These are phyloP conservation scores for Halesus radiatus DNA, from an alignment of 1,140 invertebrate genomes.

Conservation along the genomic window DNA sequence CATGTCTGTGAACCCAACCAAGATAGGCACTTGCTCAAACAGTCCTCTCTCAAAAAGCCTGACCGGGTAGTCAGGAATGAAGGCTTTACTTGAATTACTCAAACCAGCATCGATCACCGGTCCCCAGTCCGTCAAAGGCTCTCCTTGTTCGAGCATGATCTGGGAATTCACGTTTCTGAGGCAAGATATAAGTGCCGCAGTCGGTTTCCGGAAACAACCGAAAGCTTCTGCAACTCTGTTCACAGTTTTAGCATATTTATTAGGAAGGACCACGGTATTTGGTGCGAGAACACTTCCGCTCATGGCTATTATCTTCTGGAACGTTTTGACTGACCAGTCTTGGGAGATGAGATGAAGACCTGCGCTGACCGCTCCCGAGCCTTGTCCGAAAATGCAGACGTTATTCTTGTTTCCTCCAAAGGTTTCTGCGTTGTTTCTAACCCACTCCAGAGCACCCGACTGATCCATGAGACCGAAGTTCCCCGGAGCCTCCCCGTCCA, in stretches of 20 bases:
- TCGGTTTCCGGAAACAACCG: constrained; percentile 76
- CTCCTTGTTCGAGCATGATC: constrained; percentile 73
- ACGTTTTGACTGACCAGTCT: constrained; percentile 73
- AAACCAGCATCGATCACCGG: constrained; percentile 81
- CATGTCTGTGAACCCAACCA: constrained; percentile 84
- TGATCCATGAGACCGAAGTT: constrained; percentile 95
- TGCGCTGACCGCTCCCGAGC: constrained; percentile 82
- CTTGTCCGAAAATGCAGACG: constrained; percentile 91
- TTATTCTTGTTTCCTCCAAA: constrained; percentile 90
- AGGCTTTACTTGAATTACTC: constrained; percentile 76
- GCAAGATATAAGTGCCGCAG: constrained; percentile 76
- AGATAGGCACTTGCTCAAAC: constrained; percentile 76
- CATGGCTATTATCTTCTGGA: constrained; percentile 78
- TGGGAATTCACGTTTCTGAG: constrained; percentile 74
- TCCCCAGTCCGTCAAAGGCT: constrained; percentile 79
- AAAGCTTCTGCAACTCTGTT: constrained; percentile 76
- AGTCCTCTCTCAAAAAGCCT: constrained; percentile 73
- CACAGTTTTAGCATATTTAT: constrained; percentile 70
- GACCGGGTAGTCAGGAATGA: constrained; percentile 76
- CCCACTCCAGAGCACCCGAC: constrained; percentile 87
- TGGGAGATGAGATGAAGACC: constrained; percentile 77
- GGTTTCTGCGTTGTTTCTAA: constrained; percentile 85
- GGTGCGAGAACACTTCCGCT: constrained; percentile 79
- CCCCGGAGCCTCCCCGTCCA: constrained; percentile 86
- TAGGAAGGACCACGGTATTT: constrained; percentile 70